Base-by-base conservation (phyloP, 2,797 vertebrate species). In the Falco rusticolus region DNA sequence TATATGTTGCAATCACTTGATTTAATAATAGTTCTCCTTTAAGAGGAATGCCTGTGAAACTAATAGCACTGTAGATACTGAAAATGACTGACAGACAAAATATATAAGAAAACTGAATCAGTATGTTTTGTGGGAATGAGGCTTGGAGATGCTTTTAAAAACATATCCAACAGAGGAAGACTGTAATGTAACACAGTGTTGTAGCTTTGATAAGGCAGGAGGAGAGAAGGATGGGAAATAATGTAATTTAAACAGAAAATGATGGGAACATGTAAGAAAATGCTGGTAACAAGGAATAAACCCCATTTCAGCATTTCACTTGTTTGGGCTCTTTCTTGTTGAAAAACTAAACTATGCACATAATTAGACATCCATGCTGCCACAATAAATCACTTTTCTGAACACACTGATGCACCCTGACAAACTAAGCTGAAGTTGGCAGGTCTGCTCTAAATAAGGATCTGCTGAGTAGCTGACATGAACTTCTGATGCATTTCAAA, bases 401-500 rank as follows among this genome's bases (percentile, higher is more conserved):
- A 97, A 90, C 75, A 96, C 84, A 91, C 53, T 95, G 96, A 97
- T 97, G 90, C 89, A 94, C 87, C 60, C 87, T 98, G 97, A 97
- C 96, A 94, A 66, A 84, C 80, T 93, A 80, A 97, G 78, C 84
- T 88, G 87, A 93, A 92, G 84, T 72, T 96, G 93, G 93, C 90
- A 97, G 78, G 37, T 89, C 96, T 3, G 2, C 79, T 96, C 91
- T 97, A 96, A 98, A 96, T 96, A 97, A 96, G 91, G 81, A 96
- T 95, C 85, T 98, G 86, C 78, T 96, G 95, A 93, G 87, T 96
- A 95, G 95, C 84, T 97, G 96, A 93, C 93, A 95, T 65, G 74
- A 93, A 94, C 84, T 94, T 95, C 79, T 97, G 94, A 96, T 97
- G 94, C 93, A 97, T 98, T 97, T 97, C 87, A 97, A 94, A 94